Evolutionary conservation across 2,113 vertebrate genomes (phyloP).

Genomic region (Sturnira hondurensis): DNA sequence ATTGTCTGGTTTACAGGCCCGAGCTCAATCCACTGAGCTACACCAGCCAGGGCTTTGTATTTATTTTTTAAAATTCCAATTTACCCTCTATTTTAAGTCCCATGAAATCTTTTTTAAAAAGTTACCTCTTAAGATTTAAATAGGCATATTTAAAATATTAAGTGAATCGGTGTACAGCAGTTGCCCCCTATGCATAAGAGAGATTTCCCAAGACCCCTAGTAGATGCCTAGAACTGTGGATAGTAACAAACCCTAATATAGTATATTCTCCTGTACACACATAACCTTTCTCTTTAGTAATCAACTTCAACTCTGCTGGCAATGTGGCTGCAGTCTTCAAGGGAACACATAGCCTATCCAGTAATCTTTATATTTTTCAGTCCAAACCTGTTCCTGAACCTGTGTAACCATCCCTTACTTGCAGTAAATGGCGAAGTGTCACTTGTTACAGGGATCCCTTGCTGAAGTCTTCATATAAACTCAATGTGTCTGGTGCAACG

Average conservation of each 20-base stretch:
- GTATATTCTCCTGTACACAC: too few relatives aligned
- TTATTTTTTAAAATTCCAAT: background rate
- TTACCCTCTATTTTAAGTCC: background rate
- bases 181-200: background rate
- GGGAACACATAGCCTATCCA: background rate
- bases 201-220: background rate
- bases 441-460: background rate
- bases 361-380: background rate
- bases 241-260: background rate
- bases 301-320: background rate
- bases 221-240: background rate
- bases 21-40: too few relatives aligned
- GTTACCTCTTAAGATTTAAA: slow-evolving; percentile 26
- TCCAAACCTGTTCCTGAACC: background rate
- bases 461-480: background rate
- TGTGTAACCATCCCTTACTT: background rate
- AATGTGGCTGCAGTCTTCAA: background rate
- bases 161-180: background rate
- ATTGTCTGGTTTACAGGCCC: too few relatives aligned
- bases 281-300: background rate
- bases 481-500: background rate
- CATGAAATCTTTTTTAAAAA: background rate
- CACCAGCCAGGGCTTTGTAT: too few relatives aligned
- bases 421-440: background rate
- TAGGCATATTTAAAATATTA: background rate